phyloP scores from a whole-genome alignment of 2,797 vertebrate species.

The Manis javanica region DNA sequence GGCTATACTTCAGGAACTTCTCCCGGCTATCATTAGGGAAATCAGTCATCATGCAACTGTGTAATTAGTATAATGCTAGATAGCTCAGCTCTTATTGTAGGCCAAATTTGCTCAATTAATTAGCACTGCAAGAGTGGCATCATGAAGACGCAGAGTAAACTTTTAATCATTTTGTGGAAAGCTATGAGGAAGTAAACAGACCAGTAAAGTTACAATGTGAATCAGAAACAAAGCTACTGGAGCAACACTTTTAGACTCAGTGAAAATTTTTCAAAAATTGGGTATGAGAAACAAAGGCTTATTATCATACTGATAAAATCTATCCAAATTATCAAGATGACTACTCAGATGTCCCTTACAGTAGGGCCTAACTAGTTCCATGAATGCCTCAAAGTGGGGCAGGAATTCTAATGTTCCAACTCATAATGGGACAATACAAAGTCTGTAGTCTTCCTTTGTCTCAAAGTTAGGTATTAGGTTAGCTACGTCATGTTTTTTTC shows the following conservation, averaged over 20 bases:
- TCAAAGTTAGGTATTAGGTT: not conserved
- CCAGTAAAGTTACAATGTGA: not conserved
- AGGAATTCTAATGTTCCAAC: not conserved
- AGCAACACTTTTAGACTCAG: not conserved
- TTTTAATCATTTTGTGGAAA: not conserved
- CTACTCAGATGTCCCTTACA: not conserved
- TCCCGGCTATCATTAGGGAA: not conserved
- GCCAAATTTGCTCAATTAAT: not conserved
- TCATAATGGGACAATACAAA: not conserved
- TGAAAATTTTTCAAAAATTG: not conserved
- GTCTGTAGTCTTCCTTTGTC: not conserved
- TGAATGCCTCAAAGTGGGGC: not conserved
- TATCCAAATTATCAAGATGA: not conserved
- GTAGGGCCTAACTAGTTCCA: not conserved
- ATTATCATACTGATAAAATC: not conserved
- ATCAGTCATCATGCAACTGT: not conserved
- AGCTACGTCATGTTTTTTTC: not conserved
- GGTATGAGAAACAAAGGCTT: not conserved
- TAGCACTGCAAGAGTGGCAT: not conserved
- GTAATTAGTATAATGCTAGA: not conserved
- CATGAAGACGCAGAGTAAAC: not conserved
- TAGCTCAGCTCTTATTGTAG: not conserved
- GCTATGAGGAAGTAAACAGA: not conserved
- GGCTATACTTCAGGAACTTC: not conserved
- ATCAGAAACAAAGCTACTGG: constrained; percentile 12